Evolutionary conservation across 2,888 invertebrate genomes (phyloP), one percentile per base, ranked within the genome.

Genomic region (Aplocera efformata): DNA sequence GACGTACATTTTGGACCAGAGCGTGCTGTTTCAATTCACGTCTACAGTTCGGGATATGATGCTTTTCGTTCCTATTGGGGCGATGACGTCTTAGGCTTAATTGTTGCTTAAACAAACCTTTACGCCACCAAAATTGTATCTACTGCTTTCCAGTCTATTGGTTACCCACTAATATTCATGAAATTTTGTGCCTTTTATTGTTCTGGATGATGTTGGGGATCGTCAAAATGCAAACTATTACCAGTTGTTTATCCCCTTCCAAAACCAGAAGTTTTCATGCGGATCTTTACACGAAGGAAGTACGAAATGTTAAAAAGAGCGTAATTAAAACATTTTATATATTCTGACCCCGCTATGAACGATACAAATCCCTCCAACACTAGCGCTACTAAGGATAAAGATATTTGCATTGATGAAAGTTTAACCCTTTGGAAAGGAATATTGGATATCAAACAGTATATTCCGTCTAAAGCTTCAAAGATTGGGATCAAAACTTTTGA

Each of bases 321-420:
- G 7, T 31, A 54, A n/a, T n/a, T n/a, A n/a, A n/a, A n/a, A 6
- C 26, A 53, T 38, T 57, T 57, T 35, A 31, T 45, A 28, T 38
- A 38, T 24, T 20, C 35, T 6, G 34, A 38, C 10, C 31, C 36
- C 29, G 28, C 28, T 13, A 7, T 5, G 1, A 25, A 25, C 10
- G 20, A 38, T 7, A 1, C 23, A 29, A 27, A 43, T 29, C 39
- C 31, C 10, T 35, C 33, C 28, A 27, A 9, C 29, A 38, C 10
- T 34, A 10, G 28, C 17, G 28, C 9, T 31, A 3, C 9, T 31
- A 6, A 22, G 13, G 13, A 17, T 17, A n/a, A 24, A 22, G 20
- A 32, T n/a, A 32, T 32, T 11, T 23, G 29, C 9, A 29, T 29
- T 17, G 13, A 17, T 17, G 13, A 17, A 17, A 17, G 13, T 17